Evolutionary conservation across 2,797 vertebrate species (phyloP).

Genomic region (Microchirus variegatus): DNA sequence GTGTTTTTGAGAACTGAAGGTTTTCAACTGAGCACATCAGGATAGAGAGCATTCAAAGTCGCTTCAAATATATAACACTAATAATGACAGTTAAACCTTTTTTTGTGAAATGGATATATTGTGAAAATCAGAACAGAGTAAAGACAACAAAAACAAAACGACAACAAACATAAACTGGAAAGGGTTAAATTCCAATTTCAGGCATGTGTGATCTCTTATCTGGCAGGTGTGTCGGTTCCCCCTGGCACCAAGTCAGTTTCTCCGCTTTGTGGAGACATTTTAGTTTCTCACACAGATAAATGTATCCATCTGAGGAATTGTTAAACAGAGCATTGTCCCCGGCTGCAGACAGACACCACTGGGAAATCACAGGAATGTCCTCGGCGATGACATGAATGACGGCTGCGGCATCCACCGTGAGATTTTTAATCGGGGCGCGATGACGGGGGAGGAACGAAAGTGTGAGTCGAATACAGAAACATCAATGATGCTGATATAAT

Average conservation of each 20-base stretch:
- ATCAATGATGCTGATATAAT: slow-evolving; percentile 39
- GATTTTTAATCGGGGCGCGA: slow-evolving; percentile 74
- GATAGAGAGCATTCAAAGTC: too few species aligned
- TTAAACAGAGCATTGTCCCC: slow-evolving; percentile 65
- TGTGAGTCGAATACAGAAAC: slow-evolving; percentile 57
- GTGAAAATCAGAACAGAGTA: too few species aligned
- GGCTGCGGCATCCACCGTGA: slow-evolving; percentile 50
- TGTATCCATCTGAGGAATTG: slow-evolving; percentile 68
- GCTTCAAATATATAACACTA: too few species aligned
- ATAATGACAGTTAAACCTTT: too few species aligned
- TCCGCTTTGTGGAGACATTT: slow-evolving; percentile 49
- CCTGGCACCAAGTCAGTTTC: slow-evolving; percentile 50
- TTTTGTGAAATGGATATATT: too few species aligned
- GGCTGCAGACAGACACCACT: slow-evolving; percentile 55
- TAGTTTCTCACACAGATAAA: slow-evolving; percentile 55
- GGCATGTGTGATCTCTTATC: slow-evolving; percentile 46
- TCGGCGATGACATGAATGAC: slow-evolving; percentile 70
- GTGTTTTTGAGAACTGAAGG: not conserved
- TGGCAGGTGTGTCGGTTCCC: slow-evolving; percentile 45
- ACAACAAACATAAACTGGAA: not conserved
- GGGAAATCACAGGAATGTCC: slow-evolving; percentile 76
- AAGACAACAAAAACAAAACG: too few species aligned
- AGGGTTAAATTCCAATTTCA: slow-evolving; percentile 53
- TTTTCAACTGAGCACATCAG: slow-evolving; percentile 9
- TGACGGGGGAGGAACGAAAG: slow-evolving; percentile 50